Conservation (phyloP, 2,113 vertebrate species). For the Ranitomeya imitator region DNA sequence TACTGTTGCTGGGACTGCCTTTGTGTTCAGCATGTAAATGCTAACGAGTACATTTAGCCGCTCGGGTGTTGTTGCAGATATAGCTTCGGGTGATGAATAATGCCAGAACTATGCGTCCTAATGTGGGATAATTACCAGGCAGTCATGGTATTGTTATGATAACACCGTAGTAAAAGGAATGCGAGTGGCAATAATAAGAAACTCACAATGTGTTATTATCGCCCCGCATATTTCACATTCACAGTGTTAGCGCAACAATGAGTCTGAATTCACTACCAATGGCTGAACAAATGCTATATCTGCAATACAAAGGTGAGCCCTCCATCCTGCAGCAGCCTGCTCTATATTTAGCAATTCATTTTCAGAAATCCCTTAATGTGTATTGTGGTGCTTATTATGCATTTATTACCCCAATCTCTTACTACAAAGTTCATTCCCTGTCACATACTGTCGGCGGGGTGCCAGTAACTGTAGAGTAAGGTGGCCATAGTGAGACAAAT, state of each 20-base stretch:
- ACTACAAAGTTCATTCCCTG: no score
- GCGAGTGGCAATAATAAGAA: background rate
- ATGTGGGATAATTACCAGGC: background rate
- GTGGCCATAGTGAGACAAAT: no score
- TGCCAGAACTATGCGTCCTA: background rate
- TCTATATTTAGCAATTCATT: no score
- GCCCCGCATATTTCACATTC: background rate
- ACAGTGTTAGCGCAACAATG: background rate
- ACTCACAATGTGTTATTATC: background rate
- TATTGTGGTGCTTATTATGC: no score
- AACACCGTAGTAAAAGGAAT: background rate
- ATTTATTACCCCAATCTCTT: no score
- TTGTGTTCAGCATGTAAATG: background rate
- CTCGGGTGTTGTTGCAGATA: background rate
- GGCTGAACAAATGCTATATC: no score
- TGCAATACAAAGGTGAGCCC: no score
- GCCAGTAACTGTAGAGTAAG: no score
- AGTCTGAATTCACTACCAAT: background rate
- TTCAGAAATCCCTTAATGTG: no score
- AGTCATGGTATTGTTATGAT: background rate
- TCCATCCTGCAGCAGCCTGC: no score
- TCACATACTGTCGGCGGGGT: no score
- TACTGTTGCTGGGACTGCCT: no score
- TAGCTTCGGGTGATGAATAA: slow-evolving; percentile 22
- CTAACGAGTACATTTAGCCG: background rate